Evolutionary conservation across 2,113 vertebrate species (phyloP).

Genomic region (Corvus cornix): DNA sequence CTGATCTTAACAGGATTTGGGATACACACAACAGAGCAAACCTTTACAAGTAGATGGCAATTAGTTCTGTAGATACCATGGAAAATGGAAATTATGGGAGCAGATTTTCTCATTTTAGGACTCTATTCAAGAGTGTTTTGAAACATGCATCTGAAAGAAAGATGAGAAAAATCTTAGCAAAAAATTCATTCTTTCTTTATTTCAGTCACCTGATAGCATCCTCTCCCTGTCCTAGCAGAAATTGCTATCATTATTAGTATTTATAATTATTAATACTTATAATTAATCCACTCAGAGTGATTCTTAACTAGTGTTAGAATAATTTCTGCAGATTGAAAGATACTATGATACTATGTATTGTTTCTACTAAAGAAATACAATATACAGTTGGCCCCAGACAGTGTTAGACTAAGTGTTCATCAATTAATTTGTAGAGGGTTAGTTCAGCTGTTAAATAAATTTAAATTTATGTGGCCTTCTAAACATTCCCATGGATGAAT

Average conservation of each 20-base stretch:
- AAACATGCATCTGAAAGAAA: background rate
- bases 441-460: background rate
- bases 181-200: background rate
- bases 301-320: background rate
- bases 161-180: background rate
- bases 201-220: background rate
- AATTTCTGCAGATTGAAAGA: background rate
- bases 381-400: background rate
- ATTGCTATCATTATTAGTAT: background rate
- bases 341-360: background rate
- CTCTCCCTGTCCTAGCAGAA: background rate
- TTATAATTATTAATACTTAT: background rate
- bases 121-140: background rate
- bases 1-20: background rate
- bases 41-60: background rate
- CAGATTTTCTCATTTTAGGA: background rate
- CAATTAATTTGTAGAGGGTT: background rate
- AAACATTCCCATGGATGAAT: background rate
- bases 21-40: background rate
- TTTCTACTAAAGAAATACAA: background rate
- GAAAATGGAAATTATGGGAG: background rate
- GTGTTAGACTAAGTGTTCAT: background rate
- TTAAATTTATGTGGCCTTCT: background rate
- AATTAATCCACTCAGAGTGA: background rate
- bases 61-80: background rate